These are phyloP conservation scores for Dynastes hyllus DNA, from an alignment of 2,888 invertebrate species.

Conservation along the genomic window DNA sequence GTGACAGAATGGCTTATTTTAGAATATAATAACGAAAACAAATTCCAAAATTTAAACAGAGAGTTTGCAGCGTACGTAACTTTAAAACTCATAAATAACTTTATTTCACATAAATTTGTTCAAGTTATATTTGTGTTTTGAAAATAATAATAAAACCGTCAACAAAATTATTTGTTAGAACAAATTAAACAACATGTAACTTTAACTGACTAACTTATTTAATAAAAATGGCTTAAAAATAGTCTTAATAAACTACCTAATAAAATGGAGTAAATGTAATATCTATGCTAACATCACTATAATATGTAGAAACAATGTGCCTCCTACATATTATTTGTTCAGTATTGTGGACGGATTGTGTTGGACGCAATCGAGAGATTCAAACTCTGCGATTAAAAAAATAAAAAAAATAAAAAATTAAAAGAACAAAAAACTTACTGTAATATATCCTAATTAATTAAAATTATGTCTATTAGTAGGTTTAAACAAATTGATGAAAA, in stretches of 20 bases:
- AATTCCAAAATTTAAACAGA: no score
- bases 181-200: background rate
- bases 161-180: background rate
- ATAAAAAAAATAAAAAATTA: slow-evolving; percentile 54
- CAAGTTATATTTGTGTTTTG: no score
- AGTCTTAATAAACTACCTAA: background rate
- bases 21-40: no score
- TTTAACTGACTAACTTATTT: background rate
- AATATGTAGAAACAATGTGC: slow-evolving; percentile 4
- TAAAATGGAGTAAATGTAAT: background rate
- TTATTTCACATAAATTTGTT: no score
- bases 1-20: no score
- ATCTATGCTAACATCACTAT: slow-evolving; percentile 14
- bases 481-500: no score
- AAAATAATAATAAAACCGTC: background rate
- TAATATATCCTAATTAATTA: slow-evolving; percentile 2
- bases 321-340: slow-evolving; percentile 23
- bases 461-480: no score
- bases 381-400: slow-evolving; percentile 53
- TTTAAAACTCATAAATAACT: no score
- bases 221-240: background rate
- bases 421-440: slow-evolving; percentile 47
- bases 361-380: slow-evolving; percentile 57
- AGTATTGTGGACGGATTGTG: slow-evolving; percentile 58
- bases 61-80: no score